Evolutionary conservation across 2,797 vertebrate genomes (phyloP).

Genomic region (Onychomys leucogaster): DNA sequence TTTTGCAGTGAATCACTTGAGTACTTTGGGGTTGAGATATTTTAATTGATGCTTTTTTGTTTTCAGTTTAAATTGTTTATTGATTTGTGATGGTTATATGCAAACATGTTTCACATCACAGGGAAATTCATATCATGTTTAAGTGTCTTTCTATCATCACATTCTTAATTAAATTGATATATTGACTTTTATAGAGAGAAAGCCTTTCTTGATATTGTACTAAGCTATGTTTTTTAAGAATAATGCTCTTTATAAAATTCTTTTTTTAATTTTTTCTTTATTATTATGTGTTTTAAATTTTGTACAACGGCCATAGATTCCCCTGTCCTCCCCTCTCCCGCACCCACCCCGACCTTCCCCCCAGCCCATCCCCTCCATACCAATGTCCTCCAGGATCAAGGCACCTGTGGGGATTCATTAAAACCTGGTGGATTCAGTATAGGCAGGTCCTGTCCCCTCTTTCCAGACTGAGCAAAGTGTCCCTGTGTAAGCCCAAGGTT

Average conservation of each 20-base stretch:
- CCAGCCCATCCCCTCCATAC: no score
- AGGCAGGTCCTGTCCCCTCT: no score
- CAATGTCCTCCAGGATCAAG: no score
- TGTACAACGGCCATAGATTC: no score
- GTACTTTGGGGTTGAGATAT: background rate
- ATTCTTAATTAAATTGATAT: background rate
- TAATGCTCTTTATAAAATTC: background rate
- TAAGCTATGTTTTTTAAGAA: background rate
- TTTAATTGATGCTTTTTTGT: background rate
- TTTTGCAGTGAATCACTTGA: background rate
- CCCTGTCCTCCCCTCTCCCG: no score
- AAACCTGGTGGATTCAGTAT: no score
- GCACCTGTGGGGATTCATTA: no score
- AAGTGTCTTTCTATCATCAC: background rate
- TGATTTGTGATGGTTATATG: background rate
- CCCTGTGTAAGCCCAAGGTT: no score
- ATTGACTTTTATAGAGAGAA: background rate
- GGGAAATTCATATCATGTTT: fast-evolving
- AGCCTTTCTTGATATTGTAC: background rate
- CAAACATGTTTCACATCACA: background rate
- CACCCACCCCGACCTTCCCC: no score
- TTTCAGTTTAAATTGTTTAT: background rate
- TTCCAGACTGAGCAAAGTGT: no score
- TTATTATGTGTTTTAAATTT: no score
- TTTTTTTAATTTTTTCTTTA: no score